Base-by-base conservation (phyloP, 2,888 invertebrate genomes). In the Drosophila emarginata region DNA sequence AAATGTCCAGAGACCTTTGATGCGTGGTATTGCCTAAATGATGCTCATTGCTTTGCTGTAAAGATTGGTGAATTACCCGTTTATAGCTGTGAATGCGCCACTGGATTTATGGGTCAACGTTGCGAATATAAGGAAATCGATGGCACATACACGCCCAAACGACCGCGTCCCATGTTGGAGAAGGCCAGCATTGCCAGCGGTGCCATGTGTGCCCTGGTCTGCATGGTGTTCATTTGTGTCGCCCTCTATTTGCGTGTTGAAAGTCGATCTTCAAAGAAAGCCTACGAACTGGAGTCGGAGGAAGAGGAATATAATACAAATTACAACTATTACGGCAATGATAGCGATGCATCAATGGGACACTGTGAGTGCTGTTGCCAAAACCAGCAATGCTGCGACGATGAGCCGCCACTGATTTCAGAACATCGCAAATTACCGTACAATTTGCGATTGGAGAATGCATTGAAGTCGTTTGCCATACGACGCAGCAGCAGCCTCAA, bases 51-150 rank as follows among this genome's bases (percentile, higher is more conserved):
- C 93, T 98, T 98, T 94, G 97, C 97, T 78, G 96, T 98, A 88
- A 97, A 97, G 93, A 97, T 98, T 91, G 97, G 96, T 91, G 96
- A 97, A 92, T 95, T 96, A 91, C 95, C 97, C 80, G 95, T 98
- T 90, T 98, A 97, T 93, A 98, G 97, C 93, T 98, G 98, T 95
- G 96, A 97, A 95, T 98, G 98, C 93, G 95, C 97, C 89, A 96
- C 95, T 91, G 98, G 98, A 84, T 98, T 95, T 93, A 97, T 97
- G 94, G 98, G 98, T 80, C 97, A 96, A 92, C 95, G 98, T 91
- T 98, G 98, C 94, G 98, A 98, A 94, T 98, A 96, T 93, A 98
- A 98, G 94, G 97, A 98, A 94, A 94, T 97, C 93, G 98, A 98
- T 93, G 97, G 97, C 92, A 97, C 97, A 92, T 98, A 97, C 94